These are phyloP conservation scores for Euwallacea similis DNA, from an alignment of 1,140 invertebrate genomes.

Conservation along the genomic window DNA sequence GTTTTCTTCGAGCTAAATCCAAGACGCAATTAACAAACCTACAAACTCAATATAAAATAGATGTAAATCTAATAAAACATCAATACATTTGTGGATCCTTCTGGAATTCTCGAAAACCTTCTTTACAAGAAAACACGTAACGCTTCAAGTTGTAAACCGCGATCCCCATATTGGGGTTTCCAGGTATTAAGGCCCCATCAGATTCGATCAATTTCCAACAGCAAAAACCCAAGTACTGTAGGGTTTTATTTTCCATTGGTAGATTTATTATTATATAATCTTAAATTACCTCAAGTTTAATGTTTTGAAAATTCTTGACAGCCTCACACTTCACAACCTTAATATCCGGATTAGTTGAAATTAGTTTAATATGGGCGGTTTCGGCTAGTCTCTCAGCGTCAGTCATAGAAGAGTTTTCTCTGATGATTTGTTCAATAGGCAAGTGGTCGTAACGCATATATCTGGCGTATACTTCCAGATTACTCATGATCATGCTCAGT, in stretches of 20 bases:
- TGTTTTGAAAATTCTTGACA: slow-evolving; percentile 54
- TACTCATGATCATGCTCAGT: slow-evolving; percentile 59
- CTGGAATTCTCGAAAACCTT: slow-evolving; percentile 61
- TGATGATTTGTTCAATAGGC: slow-evolving; percentile 28
- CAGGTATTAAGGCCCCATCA: slow-evolving; percentile 64
- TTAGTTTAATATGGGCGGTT: slow-evolving; percentile 33
- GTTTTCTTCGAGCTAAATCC: slow-evolving; percentile 59
- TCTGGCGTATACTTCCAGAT: slow-evolving; percentile 57
- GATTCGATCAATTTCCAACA: slow-evolving; percentile 60
- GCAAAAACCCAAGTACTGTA: slow-evolving; percentile 70
- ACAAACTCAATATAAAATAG: no score
- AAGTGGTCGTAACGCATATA: slow-evolving; percentile 49
- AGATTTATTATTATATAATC: no score
- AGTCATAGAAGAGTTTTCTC: slow-evolving; percentile 42
- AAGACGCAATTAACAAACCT: slow-evolving; percentile 61
- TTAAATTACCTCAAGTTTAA: slow-evolving; percentile 53
- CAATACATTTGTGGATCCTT: slow-evolving; percentile 61
- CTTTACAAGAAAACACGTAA: slow-evolving; percentile 62
- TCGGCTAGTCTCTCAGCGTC: slow-evolving; percentile 57
- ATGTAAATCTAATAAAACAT: background rate
- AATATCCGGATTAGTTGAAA: slow-evolving; percentile 43
- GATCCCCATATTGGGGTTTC: slow-evolving; percentile 66
- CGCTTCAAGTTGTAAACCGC: slow-evolving; percentile 58
- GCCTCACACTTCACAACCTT: slow-evolving; percentile 53
- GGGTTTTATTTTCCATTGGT: slow-evolving; percentile 3